Base-by-base conservation (phyloP, 2,113 vertebrate genomes). In the Ictidomys tridecemlineatus region DNA sequence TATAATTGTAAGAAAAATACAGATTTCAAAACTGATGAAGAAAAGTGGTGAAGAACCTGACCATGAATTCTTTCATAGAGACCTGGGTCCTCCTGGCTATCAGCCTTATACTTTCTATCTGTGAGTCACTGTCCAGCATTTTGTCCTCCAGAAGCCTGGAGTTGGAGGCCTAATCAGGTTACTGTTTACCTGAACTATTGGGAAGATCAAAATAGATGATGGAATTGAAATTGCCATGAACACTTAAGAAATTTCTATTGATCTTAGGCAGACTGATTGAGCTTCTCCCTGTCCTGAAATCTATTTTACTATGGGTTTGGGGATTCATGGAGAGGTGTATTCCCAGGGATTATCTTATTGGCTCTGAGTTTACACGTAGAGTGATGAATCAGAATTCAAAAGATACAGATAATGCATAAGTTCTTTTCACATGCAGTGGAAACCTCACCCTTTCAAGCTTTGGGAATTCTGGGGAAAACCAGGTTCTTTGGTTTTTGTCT, bases 81-180 rank as follows among this genome's bases (percentile, higher is more conserved):
- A 93, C 72, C 17, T 93, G 86, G 90, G 0, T 77, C 30, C 90
- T 96, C 1, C 83, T 93, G 65, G 56, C 42, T 56, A 63, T 0
- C 58, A 72, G 63, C 51, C 77, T 97, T 4, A 18, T 85, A n/a
- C 82, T 97, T 9, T 97, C 4, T 94, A 96, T 39, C 8, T 96
- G 97, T 97, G 87, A 97, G 95, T 97, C 84, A 48, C 65, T 67
- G 14, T 67, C 1, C 4, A 65, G 67, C 17, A 5, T 53, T 51
- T 10, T 53, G 2, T 12, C 5, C 30, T 61, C 76, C 77, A 22
- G 9, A 48, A 61, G 10, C 10, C 7, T 58, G 4, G 42, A 14
- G 26, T n/a, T 82, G 69, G 39, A 9, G 14, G 45, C 10, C 11
- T 16, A 56, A 22, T 45, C 51, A 20, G 32, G 17, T 1, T 34